phyloP scores from a whole-genome alignment of 2,888 invertebrate genomes.

The Nymphalis urticae region DNA sequence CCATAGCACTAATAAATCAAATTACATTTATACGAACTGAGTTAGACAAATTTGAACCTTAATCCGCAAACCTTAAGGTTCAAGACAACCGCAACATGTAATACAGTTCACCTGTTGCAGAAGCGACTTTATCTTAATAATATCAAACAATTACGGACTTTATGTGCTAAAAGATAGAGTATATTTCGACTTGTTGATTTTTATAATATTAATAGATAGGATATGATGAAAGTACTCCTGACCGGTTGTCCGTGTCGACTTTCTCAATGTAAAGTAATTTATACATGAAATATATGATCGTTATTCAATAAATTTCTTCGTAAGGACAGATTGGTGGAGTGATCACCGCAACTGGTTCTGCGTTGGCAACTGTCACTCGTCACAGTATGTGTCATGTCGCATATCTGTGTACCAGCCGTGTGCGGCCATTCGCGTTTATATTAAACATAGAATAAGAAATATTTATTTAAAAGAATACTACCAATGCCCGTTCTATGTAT shows the following conservation, averaged over 20 bases:
- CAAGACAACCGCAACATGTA: conserved; percentile 7
- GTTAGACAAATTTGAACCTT: conserved; percentile 3
- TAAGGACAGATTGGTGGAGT: conserved; percentile 11
- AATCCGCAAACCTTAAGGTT: neutral
- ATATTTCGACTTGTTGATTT: conserved; percentile 5
- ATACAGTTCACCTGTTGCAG: conserved; percentile 21
- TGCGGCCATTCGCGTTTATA: too few relatives aligned
- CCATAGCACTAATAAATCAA: conserved; percentile 21
- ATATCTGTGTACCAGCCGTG: too few relatives aligned
- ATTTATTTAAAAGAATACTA: too few relatives aligned
- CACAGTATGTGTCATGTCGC: neutral
- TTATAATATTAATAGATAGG: conserved; percentile 16
- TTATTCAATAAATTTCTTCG: conserved; percentile 13
- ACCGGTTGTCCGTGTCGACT: conserved; percentile 34
- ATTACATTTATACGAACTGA: conserved; percentile 10
- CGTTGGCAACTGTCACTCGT: neutral
- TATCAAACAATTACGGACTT: conserved; percentile 1
- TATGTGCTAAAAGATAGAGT: conserved; percentile 3
- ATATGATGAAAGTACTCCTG: conserved; percentile 30
- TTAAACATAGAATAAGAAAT: too few relatives aligned
- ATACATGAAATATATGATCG: conserved; percentile 20
- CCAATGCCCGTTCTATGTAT: too few relatives aligned
- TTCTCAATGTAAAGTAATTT: conserved; percentile 31
- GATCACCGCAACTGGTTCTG: conserved; percentile 3
- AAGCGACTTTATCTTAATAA: neutral